Conservation (phyloP, 1,140 invertebrate species). For the Bombyx mori region ASM3026992v2 NC_085116.1:10173001-10173500, state of each 20-base stretch:
- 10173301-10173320: slow-evolving; percentile 11
- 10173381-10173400: background rate
- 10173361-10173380: background rate
- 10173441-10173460: slow-evolving; percentile 4
- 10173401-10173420: slow-evolving; percentile 1
- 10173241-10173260: slow-evolving; percentile 22
- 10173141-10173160: slow-evolving; percentile 1
- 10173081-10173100: slow-evolving; percentile 35
- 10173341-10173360: background rate
- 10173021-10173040: slow-evolving; percentile 27
- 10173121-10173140: slow-evolving; percentile 1
- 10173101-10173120: slow-evolving; percentile 18
- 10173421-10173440: slow-evolving; percentile 3
- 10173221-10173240: slow-evolving; percentile 25
- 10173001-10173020: slow-evolving; percentile 41
- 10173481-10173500: too few species aligned
- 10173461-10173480: slow-evolving; percentile 1
- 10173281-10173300: slow-evolving; percentile 25
- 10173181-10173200: slow-evolving; percentile 16
- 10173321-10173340: slow-evolving; percentile 6
- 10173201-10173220: slow-evolving; percentile 41
- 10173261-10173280: slow-evolving; percentile 26
- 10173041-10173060: slow-evolving; percentile 28
- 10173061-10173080: slow-evolving; percentile 36
- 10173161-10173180: slow-evolving; percentile 9